Evolutionary conservation across 2,797 vertebrate species (phyloP), one percentile per base, ranked within the genome.

Genomic region (Sternarchorhynchus goeldii): DNA sequence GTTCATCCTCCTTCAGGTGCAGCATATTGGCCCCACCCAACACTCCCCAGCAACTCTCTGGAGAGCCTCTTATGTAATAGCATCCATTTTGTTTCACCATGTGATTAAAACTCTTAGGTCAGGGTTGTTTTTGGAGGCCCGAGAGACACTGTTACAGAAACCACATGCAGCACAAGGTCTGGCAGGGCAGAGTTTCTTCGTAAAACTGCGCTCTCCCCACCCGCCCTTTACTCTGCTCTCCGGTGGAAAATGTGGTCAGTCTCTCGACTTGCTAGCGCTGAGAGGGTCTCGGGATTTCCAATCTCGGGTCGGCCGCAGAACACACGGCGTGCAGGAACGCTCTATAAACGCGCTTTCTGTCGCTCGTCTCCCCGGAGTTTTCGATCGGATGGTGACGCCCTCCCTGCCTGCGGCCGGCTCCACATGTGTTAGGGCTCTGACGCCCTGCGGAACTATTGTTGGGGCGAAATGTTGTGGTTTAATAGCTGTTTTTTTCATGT

Each of bases 381-480:
- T 73, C 58, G 56, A 36, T 57, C 31, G 20, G 68, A 71, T n/a
- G 31, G 31, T 17, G 75, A 63, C 65, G 77, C 69, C 75, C 79
- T 59, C 59, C 71, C 34, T 50, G 65, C 45, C 63, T 63, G 79
- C 7, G 80, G 82, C 67, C 18, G 39, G 62, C 73, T 64, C 69
- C 60, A 57, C 65, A 55, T 77, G 77, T 69, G 73, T 57, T 29
- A 41, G 69, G 62, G 63, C 68, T 76, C 57, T 57, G 67, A 81
- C 75, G 79, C 31, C 62, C 17, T 50, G 68, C 76, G 78, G 60
- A 68, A 63, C 58, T 68, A 84, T 78, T 67, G 74, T 59, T 56
- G 53, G 34, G 73, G 63, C 84, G 85, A 84, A 88, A 86, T 80
- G 84, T 84, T 87, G 85, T 85, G 87, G 86, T 83, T 83, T 79